Evolutionary conservation across 1,140 invertebrate species (phyloP), one percentile per base, ranked within the genome.

Genomic region (Camponotus floridanus): DNA sequence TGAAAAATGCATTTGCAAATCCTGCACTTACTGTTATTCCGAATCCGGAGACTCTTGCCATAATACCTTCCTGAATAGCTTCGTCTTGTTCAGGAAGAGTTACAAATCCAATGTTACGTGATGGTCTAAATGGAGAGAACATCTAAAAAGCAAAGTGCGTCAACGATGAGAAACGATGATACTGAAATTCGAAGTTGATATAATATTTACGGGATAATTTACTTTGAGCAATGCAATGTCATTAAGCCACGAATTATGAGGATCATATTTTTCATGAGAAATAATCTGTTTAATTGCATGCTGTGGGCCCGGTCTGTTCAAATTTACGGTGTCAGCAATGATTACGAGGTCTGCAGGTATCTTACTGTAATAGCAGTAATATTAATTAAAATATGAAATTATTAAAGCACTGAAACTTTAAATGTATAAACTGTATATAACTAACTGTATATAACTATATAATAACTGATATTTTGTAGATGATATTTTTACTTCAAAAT

Each of bases 151-250:
- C 1, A 31, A 70, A 26, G 2, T 3, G 18, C 18, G 9, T 48
- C 2, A 67, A 3, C 48, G 7, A 67, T 3, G 26, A 33, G 18
- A 33, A 21, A 9, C n/a, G n/a, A 21, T 42, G 5, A n/a, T 8
- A 42, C 15, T 18, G 9, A 42, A 11, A 45, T 64, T n/a, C 1
- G 3, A 64, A 76, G 8, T 65, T 21, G n/a, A 11, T 45, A 5
- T 62, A 8, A 8, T 45, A 18, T 21, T 68, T 13, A 78, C 33
- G 6, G n/a, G 45, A 13, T 64, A 39, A 15, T 70, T 61, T 84
- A 92, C 90, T 68, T 67, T 85, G 3, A 92, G 33, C 3, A 92
- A 31, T 1, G 91, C 87, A 9, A 92, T 91, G 33, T 92, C 90
- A n/a, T 92, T 91, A 8, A 21, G 74, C 79, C 81, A 91, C 9